Conservation (phyloP, 2,888 invertebrate species). For the Megastigmus dorsalis region DNA sequence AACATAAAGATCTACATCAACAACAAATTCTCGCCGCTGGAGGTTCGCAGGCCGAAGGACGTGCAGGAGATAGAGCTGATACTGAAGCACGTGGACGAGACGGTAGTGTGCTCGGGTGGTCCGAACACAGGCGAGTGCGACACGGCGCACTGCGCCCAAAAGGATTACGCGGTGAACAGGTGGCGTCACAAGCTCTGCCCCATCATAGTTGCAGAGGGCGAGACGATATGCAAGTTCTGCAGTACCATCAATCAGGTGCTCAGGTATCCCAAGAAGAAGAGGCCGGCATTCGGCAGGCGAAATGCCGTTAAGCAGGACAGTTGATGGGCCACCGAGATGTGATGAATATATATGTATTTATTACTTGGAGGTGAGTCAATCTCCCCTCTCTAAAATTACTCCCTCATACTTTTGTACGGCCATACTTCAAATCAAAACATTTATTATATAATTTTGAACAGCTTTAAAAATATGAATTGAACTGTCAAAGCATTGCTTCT, state of each 20-base stretch:
- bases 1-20: slow-evolving; percentile 51
- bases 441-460: too few species aligned
- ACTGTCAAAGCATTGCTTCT: too few species aligned
- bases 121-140: slow-evolving; percentile 43
- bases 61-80: slow-evolving; percentile 44
- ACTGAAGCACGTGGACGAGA: slow-evolving; percentile 38
- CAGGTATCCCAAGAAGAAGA: slow-evolving; percentile 48
- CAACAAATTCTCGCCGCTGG: slow-evolving; percentile 50
- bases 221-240: slow-evolving; percentile 47
- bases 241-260: slow-evolving; percentile 38
- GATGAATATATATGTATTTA: not conserved
- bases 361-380: not conserved
- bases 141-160: slow-evolving; percentile 43
- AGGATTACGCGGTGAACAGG: slow-evolving; percentile 44
- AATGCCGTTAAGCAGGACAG: not conserved
- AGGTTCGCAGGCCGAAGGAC: slow-evolving; percentile 40
- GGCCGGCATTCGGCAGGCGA: slow-evolving; percentile 33
- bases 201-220: slow-evolving; percentile 1
- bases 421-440: too few species aligned
- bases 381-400: too few species aligned
- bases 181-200: slow-evolving; percentile 52
- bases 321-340: not conserved
- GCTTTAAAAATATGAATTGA: too few species aligned
- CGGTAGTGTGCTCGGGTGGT: slow-evolving; percentile 33
- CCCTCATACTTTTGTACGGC: too few species aligned